phyloP scores from a whole-genome alignment of 2,888 invertebrate genomes.

The Muschampia plurimacula region DNA sequence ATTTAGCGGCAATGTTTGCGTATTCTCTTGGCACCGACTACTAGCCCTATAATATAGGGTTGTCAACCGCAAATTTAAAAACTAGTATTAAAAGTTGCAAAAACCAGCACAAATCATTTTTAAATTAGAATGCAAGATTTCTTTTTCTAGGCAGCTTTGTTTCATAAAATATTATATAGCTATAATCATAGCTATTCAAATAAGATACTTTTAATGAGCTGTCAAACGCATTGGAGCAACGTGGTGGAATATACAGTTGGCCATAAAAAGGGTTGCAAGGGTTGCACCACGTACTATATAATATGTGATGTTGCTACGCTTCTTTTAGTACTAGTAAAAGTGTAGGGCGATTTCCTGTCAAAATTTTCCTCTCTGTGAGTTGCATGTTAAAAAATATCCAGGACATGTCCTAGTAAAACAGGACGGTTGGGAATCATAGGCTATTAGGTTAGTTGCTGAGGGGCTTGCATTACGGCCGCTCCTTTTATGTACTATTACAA shows the following conservation, averaged over 20 bases:
- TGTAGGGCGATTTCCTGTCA: background rate
- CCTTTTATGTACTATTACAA: constrained; percentile 57
- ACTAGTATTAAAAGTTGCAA: too few species aligned
- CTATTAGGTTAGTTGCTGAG: constrained; percentile 68
- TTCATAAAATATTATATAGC: too few species aligned
- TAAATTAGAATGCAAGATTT: too few species aligned
- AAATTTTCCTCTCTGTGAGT: background rate
- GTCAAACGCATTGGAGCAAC: too few species aligned
- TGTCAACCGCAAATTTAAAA: background rate
- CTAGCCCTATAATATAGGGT: constrained; percentile 26
- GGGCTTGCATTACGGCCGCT: constrained; percentile 66
- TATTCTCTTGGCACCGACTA: constrained; percentile 65
- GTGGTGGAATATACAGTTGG: too few species aligned
- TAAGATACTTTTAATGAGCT: too few species aligned
- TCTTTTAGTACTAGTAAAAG: background rate
- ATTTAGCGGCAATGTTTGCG: constrained; percentile 65
- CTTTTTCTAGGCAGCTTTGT: too few species aligned
- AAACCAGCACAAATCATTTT: too few species aligned
- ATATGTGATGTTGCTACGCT: too few species aligned
- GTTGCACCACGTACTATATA: too few species aligned
- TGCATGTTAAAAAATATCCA: background rate
- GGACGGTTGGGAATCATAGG: constrained; percentile 23
- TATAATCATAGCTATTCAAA: too few species aligned
- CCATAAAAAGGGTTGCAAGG: too few species aligned
- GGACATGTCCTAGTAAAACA: background rate